Base-by-base conservation (phyloP, 2,113 vertebrate species). In the Ceuthmochares aereus region DNA sequence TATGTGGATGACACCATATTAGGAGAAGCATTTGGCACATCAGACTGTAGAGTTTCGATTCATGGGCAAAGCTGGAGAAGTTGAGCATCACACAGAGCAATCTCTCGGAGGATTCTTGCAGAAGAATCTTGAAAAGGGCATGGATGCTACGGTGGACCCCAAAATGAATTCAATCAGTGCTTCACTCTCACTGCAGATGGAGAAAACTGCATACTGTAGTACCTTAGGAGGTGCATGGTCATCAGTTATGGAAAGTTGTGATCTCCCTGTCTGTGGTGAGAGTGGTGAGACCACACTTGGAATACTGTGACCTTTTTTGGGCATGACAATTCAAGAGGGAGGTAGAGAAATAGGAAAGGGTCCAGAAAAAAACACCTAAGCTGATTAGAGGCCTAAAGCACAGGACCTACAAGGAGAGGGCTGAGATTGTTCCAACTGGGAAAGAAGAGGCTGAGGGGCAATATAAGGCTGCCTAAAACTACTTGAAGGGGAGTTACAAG, bases 221-320 rank as follows among this genome's bases (percentile, higher is more conserved):
- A 14, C 47, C 14, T 87, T 56, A 54, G 45, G 36, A 89, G 68
- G 10, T 64, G 26, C 2, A 0, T 6, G 51, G 45, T 26, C 51
- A 66, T n/a, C 74, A 88, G 0, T 34, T 72, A 42, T 0, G 4
- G 62, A 47, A 55, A 69, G n/a, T 9, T 21, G 1, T 72, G 49
- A 52, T 14, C 54, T 10, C 2, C 42, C 63, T 37, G 43, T 37
- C 26, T 34, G 37, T 69, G 30, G 15, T 37, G 0, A 0, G 32
- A 1, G 1, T 55, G 37, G 14, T 63, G 34, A 25, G 49, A 22
- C 37, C 54, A 59, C 52, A 55, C 25, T 27, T 76, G 80, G 43
- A 86, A 83, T 30, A 18, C 37, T 30, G 18, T 20, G 25, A 13
- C 18, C 9, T 6, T 18, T 62, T 77, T 34, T 12, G 56, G 9